A percentile compares a stretch with the other conserved stretches of the same genome.
phyloP scores from a whole-genome alignment of 2,797 vertebrate genomes.

The Telmatherina bonti region DNA sequence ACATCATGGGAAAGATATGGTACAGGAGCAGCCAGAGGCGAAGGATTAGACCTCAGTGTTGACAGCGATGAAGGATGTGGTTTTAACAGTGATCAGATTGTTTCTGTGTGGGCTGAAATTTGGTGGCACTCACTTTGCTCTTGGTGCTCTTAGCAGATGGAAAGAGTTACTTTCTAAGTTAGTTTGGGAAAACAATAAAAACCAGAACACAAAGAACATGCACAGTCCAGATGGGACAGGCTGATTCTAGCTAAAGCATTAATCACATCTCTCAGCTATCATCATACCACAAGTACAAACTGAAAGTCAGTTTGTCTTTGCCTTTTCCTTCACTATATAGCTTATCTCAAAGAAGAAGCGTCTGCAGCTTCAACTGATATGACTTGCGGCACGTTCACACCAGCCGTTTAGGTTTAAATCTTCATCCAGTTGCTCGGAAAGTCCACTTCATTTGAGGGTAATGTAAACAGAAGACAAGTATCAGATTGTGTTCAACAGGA shows the following conservation, averaged over 20 bases:
- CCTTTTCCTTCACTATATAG: too few relatives aligned
- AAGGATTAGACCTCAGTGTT: neutral
- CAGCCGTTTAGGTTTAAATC: too few relatives aligned
- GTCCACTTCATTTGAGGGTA: too few relatives aligned
- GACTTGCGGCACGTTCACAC: too few relatives aligned
- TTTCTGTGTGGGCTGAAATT: slow-evolving; percentile 1
- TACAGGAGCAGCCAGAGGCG: neutral
- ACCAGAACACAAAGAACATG: neutral
- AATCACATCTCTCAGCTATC: neutral
- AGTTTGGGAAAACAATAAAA: neutral
- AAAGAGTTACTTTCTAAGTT: too few relatives aligned
- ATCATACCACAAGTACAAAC: neutral
- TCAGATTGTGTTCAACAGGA: too few relatives aligned
- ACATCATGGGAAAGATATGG: neutral
- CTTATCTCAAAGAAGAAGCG: neutral
- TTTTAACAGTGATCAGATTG: neutral
- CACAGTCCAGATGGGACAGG: neutral
- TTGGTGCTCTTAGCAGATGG: neutral
- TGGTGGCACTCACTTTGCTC: neutral
- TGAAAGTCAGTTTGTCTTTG: neutral
- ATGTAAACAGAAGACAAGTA: too few relatives aligned
- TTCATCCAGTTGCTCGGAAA: too few relatives aligned
- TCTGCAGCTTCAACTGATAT: too few relatives aligned
- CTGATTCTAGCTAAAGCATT: neutral
- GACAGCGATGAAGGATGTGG: slow-evolving; percentile 1